Conservation (phyloP, 2,888 invertebrate species). For the Monopis laevigella region DNA sequence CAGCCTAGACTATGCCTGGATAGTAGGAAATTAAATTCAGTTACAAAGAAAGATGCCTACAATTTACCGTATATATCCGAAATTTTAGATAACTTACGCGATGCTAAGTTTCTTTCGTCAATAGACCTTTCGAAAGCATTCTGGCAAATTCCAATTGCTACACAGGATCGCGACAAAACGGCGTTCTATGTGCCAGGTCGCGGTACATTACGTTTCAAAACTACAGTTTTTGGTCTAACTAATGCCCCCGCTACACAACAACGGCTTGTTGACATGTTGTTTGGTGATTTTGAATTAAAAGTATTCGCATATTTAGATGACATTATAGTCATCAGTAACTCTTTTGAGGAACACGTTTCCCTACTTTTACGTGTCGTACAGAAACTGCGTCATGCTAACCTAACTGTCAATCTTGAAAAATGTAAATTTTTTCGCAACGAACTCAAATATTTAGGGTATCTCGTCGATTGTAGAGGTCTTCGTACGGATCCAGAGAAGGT, state of each 20-base stretch:
- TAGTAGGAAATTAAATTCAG: too few relatives aligned
- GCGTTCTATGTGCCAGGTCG: constrained; percentile 18
- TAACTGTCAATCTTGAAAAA: background rate
- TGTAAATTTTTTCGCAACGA: background rate
- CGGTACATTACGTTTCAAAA: constrained; percentile 18
- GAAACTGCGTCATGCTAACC: too few relatives aligned
- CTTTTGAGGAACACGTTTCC: constrained; percentile 22
- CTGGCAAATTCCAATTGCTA: constrained; percentile 13
- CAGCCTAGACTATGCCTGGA: too few relatives aligned
- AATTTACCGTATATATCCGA: constrained; percentile 22
- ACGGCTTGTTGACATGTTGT: constrained; percentile 13
- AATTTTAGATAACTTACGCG: constrained; percentile 23
- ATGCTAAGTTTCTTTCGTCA: constrained; percentile 21
- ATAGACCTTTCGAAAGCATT: constrained; percentile 21
- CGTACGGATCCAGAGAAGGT: constrained; percentile 24
- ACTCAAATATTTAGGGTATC: constrained; percentile 9
- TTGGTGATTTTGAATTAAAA: constrained; percentile 17
- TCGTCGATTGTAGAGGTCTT: constrained; percentile 25
- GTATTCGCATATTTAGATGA: constrained; percentile 22
- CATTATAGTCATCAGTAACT: constrained; percentile 17
- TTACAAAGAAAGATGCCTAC: constrained; percentile 18
- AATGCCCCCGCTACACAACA: constrained; percentile 13
- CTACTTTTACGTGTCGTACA: too few relatives aligned
- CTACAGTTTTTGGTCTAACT: constrained; percentile 19
- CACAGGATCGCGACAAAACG: constrained; percentile 10